These are phyloP conservation scores for Glyptemys insculpta DNA, from an alignment of 2,797 vertebrate species.

Conservation along the genomic window DNA sequence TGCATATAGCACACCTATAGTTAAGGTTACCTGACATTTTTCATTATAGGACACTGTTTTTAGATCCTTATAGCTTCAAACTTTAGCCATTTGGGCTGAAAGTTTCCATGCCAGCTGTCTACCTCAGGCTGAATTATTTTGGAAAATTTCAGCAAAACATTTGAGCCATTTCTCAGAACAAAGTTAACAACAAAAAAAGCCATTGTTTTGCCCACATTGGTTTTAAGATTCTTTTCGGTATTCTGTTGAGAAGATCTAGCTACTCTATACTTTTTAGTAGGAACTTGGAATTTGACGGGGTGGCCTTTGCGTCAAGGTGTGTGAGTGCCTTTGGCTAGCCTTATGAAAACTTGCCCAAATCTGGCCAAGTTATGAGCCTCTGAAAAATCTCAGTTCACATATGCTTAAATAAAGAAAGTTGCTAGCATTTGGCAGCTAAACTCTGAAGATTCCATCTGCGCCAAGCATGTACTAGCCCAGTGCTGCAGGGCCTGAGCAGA, in stretches of 20 bases:
- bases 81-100: neutral
- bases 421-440: neutral
- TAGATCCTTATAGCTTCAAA: neutral
- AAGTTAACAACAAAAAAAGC: neutral
- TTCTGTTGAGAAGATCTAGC: neutral
- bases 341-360: neutral
- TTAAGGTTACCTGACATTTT: neutral
- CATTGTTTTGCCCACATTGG: neutral
- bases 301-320: neutral
- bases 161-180: neutral
- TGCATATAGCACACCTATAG: neutral
- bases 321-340: neutral
- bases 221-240: neutral
- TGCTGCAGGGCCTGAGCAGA: neutral
- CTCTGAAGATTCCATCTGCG: neutral
- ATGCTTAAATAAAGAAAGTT: neutral
- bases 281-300: neutral
- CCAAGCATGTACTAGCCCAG: neutral
- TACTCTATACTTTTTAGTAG: neutral
- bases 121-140: neutral
- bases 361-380: neutral
- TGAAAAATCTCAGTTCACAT: neutral
- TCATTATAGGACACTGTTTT: neutral
- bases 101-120: neutral
- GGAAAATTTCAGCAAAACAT: neutral